These are phyloP conservation scores for Aratinga solstitialis DNA, from an alignment of 2,797 vertebrate genomes.

Conservation along the genomic window DNA sequence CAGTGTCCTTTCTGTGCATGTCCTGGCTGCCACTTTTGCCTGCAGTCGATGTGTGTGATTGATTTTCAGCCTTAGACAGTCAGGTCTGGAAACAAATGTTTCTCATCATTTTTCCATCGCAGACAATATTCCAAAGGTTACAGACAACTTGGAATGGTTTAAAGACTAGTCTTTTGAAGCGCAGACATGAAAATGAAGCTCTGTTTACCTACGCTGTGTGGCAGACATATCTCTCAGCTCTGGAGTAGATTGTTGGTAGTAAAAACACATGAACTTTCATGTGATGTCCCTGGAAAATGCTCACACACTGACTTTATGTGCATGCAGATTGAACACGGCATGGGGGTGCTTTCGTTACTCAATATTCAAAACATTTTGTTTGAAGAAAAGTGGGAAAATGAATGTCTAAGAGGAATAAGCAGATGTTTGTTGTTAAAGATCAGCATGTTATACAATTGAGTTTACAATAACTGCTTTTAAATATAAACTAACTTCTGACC, in stretches of 20 bases:
- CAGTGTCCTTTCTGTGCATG: fast-evolving
- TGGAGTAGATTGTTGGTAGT: neutral
- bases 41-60: neutral
- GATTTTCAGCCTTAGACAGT: neutral
- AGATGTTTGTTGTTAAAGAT: conserved; percentile 66
- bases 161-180: neutral
- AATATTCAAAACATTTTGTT: conserved; percentile 28
- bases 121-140: neutral
- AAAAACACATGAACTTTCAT: conserved; percentile 4
- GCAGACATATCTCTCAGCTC: neutral
- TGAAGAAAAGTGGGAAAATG: conserved; percentile 52
- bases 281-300: neutral
- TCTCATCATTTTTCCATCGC: neutral
- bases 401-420: conserved; percentile 21
- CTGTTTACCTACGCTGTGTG: neutral
- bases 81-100: neutral
- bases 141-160: neutral
- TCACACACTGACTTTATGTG: neutral
- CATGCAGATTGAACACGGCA: neutral
- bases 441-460: conserved; percentile 34
- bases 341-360: neutral
- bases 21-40: neutral
- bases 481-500: conserved; percentile 47
- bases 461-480: conserved; percentile 57
- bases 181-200: neutral